Percentiles rank a stretch among this genome's conserved stretches.
These are phyloP conservation scores for Bombus consobrinus DNA, from an alignment of 1,140 invertebrate genomes.

Conservation along the genomic window DNA sequence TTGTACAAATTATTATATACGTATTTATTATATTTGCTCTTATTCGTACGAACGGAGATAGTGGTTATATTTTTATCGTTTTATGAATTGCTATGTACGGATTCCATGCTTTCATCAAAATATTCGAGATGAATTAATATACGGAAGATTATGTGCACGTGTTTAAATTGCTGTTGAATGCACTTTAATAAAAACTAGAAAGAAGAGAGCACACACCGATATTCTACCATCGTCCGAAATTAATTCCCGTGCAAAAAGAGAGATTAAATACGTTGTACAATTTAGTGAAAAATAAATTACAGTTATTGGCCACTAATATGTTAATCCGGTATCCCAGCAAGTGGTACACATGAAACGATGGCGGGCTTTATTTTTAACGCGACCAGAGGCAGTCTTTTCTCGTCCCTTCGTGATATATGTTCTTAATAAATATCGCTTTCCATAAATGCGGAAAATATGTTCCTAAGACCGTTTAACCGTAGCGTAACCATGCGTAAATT, in stretches of 20 bases:
- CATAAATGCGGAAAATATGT: constrained; percentile 31
- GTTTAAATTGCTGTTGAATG: not conserved
- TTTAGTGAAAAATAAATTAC: constrained; percentile 53
- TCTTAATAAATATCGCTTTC: constrained; percentile 29
- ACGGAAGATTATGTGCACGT: not conserved
- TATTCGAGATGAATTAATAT: not conserved
- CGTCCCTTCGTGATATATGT: constrained; percentile 13
- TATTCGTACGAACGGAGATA: not conserved
- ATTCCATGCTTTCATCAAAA: not conserved
- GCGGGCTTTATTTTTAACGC: constrained; percentile 23
- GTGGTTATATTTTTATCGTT: not conserved
- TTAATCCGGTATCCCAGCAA: constrained; percentile 13
- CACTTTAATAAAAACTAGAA: not conserved
- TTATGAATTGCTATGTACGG: not conserved
- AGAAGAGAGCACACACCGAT: too few species aligned
- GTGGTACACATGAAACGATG: not conserved
- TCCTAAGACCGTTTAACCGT: constrained; percentile 9
- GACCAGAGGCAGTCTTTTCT: not conserved
- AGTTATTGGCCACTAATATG: constrained; percentile 41
- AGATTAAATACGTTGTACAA: constrained; percentile 24
- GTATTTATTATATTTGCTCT: not conserved
- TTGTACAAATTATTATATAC: not conserved
- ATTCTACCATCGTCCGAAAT: not conserved
- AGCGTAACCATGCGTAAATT: not conserved
- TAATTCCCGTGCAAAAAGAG: constrained; percentile 13